Conservation (phyloP, 2,888 invertebrate species). For the Agonopterix subpropinquella region DNA sequence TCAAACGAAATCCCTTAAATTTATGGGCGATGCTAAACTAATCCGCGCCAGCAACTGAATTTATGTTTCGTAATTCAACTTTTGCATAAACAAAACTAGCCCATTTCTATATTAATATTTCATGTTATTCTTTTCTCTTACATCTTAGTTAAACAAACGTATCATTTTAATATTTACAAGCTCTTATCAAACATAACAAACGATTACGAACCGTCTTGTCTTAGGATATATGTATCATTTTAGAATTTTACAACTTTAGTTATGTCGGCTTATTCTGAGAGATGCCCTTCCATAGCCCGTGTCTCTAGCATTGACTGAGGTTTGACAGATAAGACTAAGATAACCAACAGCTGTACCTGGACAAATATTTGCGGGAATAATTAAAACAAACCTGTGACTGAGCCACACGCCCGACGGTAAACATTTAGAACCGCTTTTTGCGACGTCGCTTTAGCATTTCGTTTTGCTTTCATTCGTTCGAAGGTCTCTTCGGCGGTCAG, state of each 20-base stretch:
- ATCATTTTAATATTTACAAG: slow-evolving; percentile 5
- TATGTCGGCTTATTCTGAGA: background rate
- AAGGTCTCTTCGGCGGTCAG: slow-evolving; percentile 1
- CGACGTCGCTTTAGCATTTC: slow-evolving; percentile 8
- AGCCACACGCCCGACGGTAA: slow-evolving; percentile 35
- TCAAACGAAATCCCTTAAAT: slow-evolving; percentile 30
- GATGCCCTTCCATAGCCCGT: slow-evolving; percentile 44
- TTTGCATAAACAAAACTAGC: background rate
- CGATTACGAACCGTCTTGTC: background rate
- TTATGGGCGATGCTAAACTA: slow-evolving; percentile 33
- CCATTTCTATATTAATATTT: background rate
- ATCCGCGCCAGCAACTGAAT: slow-evolving; percentile 23
- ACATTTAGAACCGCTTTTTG: slow-evolving; percentile 40
- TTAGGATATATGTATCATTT: background rate
- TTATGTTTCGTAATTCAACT: slow-evolving; percentile 18
- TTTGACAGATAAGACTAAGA: slow-evolving; percentile 72
- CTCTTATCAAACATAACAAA: background rate
- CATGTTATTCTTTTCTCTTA: slow-evolving; percentile 1
- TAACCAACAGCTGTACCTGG: slow-evolving; percentile 55
- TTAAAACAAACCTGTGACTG: slow-evolving; percentile 54
- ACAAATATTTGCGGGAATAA: slow-evolving; percentile 66
- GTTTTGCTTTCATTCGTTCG: too few relatives aligned
- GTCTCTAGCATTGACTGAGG: slow-evolving; percentile 69
- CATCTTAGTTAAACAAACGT: slow-evolving; percentile 1
- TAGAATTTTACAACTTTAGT: background rate